Evolutionary conservation across 2,888 invertebrate species (phyloP), one percentile per base, ranked within the genome.

Genomic region (Autographa pulchrina): DNA sequence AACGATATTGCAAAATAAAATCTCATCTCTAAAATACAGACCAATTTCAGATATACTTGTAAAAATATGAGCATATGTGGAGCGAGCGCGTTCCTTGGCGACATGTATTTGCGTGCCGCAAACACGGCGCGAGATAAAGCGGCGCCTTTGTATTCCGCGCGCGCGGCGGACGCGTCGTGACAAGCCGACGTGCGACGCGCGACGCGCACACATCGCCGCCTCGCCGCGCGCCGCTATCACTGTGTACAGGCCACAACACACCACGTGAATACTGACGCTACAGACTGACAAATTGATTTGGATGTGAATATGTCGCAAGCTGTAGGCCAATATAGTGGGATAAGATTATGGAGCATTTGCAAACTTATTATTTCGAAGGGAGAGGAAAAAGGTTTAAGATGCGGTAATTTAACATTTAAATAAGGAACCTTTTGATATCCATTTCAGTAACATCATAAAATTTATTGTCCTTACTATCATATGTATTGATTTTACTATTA

Each of bases 151-250:
- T 78, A 85, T 84, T 78, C 77, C 65, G 67, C 60, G 66, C 76
- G 82, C 83, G 86, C 78, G 70, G 32, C 68, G 60, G 48, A 78
- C 85, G 85, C 81, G 81, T 84, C 85, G 85, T 82, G 82, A 85
- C 71, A 71, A 72, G 68, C 71, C 69, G 70, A 25, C 63, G 68
- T 62, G 32, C 31, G 59, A 35, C 31, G 11, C 18, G 32, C 32
- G 41, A 62, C 68, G 65, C 56, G 62, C 59, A 38, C 5, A 48
- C 5, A 18, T 31, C 61, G 52, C 62, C 31, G 31, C 48, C 14
- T 13, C 3, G 43, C 43, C 43, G 43, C 48, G 5, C 20, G 11
- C 20, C 18, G 18, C n/a, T n/a, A n/a, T 25, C 25, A 11, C 11
- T 35, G 35, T 8, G 38, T 38, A 38, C 38, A 8, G 38, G 11